Evolutionary conservation across 2,113 vertebrate species (phyloP), one percentile per base, ranked within the genome.

Genomic region (Atrichornis clamosus): DNA sequence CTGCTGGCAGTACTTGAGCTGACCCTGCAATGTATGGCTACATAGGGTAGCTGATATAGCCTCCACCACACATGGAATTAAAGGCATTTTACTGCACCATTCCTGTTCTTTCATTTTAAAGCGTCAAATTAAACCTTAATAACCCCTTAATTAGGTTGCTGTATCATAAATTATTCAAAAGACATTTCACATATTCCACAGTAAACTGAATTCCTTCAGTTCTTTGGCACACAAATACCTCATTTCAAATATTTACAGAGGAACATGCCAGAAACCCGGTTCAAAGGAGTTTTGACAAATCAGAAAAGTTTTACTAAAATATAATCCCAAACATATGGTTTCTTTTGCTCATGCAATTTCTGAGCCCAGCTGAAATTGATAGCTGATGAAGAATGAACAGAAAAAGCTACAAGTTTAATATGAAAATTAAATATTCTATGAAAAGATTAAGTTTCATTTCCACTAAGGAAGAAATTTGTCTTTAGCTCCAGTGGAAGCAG

Each of bases 231-330:
- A 83, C 83, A 92, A 79, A 58, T 82, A 79, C 30, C 74, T 90
- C 52, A 53, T 79, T 82, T 87, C 87, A 94, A 95, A 85, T 85
- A 95, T 92, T 96, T 96, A 92, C 56, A 63, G 64, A 94, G 23
- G 49, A 92, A 55, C 27, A 33, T 50, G 67, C 80, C 70, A 96
- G 69, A 81, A 92, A 84, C 10, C 13, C 9, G 84, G 70, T 95
- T 94, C 90, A 96, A 96, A 93, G 67, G 47, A 81, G 76, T 69
- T 91, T 24, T 87, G 55, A 85, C 44, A 93, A 88, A 90, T 88
- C 59, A 73, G 75, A 65, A 73, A 79, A 82, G 37, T 83, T 93
- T 93, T 83, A 65, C 50, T 90, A 83, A 91, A 94, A 92, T 76
- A 56, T 69, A 75, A 88, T 84, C 79, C 81, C 78, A 83, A 94